Percentiles rank a stretch among this genome's conserved stretches.
Conservation (phyloP, 2,888 invertebrate species). For the Urechis unicinctus region DNA sequence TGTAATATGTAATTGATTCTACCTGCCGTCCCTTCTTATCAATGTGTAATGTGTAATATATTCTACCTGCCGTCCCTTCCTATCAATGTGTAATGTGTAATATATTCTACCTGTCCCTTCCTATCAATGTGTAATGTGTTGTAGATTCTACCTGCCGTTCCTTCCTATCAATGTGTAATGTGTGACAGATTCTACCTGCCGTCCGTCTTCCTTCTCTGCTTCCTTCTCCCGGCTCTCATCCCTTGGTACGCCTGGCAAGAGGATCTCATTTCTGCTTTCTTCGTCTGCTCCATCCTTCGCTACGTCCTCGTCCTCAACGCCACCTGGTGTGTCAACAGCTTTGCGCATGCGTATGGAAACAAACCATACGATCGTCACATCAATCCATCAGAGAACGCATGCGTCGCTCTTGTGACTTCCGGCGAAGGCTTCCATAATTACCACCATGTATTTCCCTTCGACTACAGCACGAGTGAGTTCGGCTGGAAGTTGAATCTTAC, state of each 20-base stretch:
- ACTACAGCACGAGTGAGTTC: conserved; percentile 85
- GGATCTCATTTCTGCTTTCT: conserved; percentile 69
- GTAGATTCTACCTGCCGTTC: conserved; percentile 12
- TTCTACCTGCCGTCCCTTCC: no score
- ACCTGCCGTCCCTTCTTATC: no score
- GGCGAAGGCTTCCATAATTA: conserved; percentile 82
- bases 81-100: no score
- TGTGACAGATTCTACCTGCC: conserved; percentile 70
- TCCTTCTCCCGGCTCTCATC: conserved; percentile 71
- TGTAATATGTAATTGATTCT: no score
- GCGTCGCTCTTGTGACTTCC: conserved; percentile 59
- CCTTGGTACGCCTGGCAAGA: conserved; percentile 84
- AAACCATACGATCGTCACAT: conserved; percentile 79
- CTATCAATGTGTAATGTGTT: no score
- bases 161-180: no score
- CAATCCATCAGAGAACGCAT: conserved; percentile 70
- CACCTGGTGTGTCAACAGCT: conserved; percentile 91
- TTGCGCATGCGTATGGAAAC: conserved; percentile 86
- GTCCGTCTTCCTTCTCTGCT: conserved; percentile 71
- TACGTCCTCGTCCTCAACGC: conserved; percentile 81
- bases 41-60: no score
- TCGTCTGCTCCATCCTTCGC: conserved; percentile 70
- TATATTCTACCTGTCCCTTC: no score
- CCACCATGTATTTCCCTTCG: conserved; percentile 89
- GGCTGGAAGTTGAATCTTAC: conserved; percentile 66